Evolutionary conservation across 2,888 invertebrate species (phyloP).

Genomic region (Kryphioiulus occultus): DNA sequence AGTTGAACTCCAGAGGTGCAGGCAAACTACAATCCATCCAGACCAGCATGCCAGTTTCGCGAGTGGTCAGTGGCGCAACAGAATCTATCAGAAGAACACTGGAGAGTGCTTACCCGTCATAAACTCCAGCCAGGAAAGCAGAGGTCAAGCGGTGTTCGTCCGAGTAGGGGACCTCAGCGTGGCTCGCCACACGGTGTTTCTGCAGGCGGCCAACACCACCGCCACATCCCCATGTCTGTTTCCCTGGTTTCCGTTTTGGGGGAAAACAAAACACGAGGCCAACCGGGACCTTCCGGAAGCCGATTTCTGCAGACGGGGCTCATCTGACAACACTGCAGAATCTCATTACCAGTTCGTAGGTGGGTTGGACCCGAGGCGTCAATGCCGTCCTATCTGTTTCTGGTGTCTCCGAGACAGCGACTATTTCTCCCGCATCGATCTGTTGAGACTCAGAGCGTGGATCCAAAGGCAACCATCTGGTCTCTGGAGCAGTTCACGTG

Average conservation of each 20-base stretch:
- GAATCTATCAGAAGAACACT: neutral
- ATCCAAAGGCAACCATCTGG: neutral
- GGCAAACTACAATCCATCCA: neutral
- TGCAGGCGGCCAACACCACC: neutral
- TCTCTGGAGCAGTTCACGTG: neutral
- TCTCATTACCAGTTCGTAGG: neutral
- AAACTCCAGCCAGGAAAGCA: neutral
- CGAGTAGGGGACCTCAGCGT: neutral
- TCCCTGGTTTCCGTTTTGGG: neutral
- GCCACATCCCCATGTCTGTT: neutral
- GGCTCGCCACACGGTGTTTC: neutral
- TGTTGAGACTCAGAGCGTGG: neutral
- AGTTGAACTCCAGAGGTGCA: too few species aligned
- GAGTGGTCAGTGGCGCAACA: neutral
- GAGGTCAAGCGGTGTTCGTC: neutral
- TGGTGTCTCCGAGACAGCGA: neutral
- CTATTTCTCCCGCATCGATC: slow-evolving; percentile 4
- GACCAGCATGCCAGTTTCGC: too few species aligned
- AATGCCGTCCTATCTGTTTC: neutral
- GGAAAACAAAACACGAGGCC: neutral
- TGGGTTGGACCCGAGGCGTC: neutral
- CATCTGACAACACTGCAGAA: neutral
- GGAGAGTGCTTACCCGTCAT: slow-evolving; percentile 8
- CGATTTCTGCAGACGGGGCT: neutral
- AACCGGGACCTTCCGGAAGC: neutral